Percentiles rank a stretch among this genome's conserved stretches.
phyloP scores from a whole-genome alignment of 2,797 vertebrate genomes.

The Amazona finschi region DNA sequence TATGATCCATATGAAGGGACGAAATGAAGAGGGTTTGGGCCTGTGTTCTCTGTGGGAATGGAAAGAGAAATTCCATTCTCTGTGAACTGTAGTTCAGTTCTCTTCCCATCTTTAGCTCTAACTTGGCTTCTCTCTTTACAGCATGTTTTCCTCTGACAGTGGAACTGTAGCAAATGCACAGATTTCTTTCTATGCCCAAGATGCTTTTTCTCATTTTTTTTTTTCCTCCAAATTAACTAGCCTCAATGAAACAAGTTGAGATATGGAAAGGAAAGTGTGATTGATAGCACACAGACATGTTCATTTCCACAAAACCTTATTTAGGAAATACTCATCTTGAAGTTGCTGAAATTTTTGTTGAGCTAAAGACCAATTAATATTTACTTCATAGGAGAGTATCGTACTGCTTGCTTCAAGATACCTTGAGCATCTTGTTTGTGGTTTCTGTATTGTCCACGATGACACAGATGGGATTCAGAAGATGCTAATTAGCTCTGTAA shows the following conservation, averaged over 20 bases:
- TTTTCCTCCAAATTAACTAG: not conserved
- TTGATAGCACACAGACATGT: not conserved
- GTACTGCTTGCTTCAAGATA: not conserved
- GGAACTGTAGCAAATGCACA: not conserved
- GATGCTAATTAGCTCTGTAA: not conserved
- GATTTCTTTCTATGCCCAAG: not conserved
- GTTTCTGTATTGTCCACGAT: not conserved
- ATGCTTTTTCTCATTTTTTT: not conserved
- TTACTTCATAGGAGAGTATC: not conserved
- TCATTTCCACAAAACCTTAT: not conserved
- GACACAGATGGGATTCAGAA: not conserved
- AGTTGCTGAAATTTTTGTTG: not conserved
- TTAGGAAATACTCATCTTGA: not conserved
- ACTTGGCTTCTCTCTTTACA: not conserved
- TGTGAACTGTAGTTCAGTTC: accelerated
- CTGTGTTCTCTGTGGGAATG: not conserved
- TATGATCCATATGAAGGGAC: not conserved
- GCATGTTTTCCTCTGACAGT: not conserved
- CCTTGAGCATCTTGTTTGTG: not conserved
- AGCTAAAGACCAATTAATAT: not conserved
- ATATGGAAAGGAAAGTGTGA: not conserved
- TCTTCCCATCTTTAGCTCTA: not conserved
- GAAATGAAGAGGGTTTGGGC: not conserved
- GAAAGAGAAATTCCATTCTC: not conserved
- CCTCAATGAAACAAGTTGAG: not conserved